These are phyloP conservation scores for Sitophilus oryzae DNA, from an alignment of 1,140 invertebrate species.

Conservation along the genomic window DNA sequence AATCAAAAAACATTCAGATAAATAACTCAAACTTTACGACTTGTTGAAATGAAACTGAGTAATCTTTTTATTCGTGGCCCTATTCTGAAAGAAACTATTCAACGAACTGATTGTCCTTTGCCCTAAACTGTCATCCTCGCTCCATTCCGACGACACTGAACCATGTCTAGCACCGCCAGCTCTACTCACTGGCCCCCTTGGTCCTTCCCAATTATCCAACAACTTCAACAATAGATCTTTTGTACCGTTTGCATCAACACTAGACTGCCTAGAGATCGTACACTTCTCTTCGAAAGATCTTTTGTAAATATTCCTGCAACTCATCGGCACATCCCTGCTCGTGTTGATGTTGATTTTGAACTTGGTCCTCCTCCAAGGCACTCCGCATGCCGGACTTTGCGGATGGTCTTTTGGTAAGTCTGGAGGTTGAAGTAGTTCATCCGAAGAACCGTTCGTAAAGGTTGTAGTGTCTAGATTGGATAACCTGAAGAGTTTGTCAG, in stretches of 20 bases:
- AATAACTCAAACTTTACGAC: too few relatives aligned
- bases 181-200: constrained; percentile 47
- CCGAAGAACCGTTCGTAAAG: constrained; percentile 18
- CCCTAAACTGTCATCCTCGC: constrained; percentile 49
- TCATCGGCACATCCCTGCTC: constrained; percentile 58
- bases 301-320: constrained; percentile 40
- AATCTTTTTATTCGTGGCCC: constrained; percentile 52
- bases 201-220: constrained; percentile 53
- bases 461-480: constrained; percentile 61
- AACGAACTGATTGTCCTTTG: constrained; percentile 59
- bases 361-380: constrained; percentile 55
- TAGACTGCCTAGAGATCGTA: constrained; percentile 1
- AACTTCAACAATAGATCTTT: constrained; percentile 23
- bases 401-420: constrained; percentile 23
- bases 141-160: constrained; percentile 54
- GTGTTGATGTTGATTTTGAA: constrained; percentile 51
- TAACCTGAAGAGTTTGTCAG: constrained; percentile 67
- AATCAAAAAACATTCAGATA: too few relatives aligned
- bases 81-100: constrained; percentile 61
- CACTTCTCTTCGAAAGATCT: constrained; percentile 10
- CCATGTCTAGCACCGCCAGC: constrained; percentile 48
- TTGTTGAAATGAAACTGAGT: constrained; percentile 36
- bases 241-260: constrained; percentile 16
- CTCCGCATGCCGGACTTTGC: constrained; percentile 29
- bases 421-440: constrained; percentile 1